Conservation (phyloP, 2,113 vertebrate species). For the Dolichotis patagonum region DNA sequence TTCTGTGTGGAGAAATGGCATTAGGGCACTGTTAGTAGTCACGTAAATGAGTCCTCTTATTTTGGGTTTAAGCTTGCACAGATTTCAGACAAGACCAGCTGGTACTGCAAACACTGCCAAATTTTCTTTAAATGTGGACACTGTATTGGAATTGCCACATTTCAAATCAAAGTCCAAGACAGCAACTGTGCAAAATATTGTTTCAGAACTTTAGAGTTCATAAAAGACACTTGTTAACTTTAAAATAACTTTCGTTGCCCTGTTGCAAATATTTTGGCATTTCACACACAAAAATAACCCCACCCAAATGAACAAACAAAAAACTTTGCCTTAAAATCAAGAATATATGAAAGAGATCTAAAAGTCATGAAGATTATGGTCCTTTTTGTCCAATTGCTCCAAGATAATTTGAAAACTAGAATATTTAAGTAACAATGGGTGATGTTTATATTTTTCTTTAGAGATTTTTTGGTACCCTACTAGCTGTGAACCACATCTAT, state of each 20-base stretch:
- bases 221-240: neutral
- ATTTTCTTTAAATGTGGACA: neutral
- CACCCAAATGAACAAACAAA: neutral
- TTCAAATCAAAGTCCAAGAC: neutral
- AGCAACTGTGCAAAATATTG: neutral
- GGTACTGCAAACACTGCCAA: neutral
- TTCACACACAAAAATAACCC: neutral
- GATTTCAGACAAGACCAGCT: neutral
- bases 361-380: neutral
- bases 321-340: neutral
- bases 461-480: neutral
- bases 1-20: neutral
- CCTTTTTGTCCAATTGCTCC: neutral
- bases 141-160: neutral
- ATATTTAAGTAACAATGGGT: neutral
- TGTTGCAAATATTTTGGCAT: neutral
- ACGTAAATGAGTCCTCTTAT: neutral
- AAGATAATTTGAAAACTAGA: neutral
- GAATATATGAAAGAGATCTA: neutral
- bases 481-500: neutral
- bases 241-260: neutral
- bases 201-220: neutral
- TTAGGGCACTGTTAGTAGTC: neutral
- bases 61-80: neutral
- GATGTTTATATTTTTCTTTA: neutral